Percentiles rank a stretch among this genome's conserved stretches.
phyloP scores from a whole-genome alignment of 2,113 vertebrate genomes.

The Phaethon lepturus region DNA sequence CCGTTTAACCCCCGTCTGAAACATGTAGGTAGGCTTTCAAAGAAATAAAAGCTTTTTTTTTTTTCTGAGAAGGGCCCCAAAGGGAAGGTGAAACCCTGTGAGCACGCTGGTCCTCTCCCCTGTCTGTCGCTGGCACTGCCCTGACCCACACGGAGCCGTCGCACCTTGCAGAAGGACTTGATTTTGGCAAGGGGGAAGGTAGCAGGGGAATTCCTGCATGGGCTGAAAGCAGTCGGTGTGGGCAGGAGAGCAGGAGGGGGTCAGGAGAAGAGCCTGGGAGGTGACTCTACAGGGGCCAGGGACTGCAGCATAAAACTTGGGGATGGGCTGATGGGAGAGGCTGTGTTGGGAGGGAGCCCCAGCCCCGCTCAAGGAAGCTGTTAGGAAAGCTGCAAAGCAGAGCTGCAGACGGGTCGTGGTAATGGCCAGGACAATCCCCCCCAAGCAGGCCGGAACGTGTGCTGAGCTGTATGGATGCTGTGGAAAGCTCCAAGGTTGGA shows the following conservation, averaged over 20 bases:
- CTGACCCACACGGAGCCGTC: fast-evolving
- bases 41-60: neutral
- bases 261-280: neutral
- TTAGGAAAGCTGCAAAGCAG: neutral
- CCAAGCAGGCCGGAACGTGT: neutral
- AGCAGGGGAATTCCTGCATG: neutral
- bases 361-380: neutral
- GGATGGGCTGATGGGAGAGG: neutral
- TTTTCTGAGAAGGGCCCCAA: neutral
- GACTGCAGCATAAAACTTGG: fast-evolving
- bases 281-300: neutral
- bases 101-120: neutral
- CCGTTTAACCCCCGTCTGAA: neutral
- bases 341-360: neutral
- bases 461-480: fast-evolving
- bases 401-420: fast-evolving
- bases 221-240: neutral
- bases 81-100: neutral
- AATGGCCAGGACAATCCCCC: neutral
- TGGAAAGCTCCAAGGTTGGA: neutral
- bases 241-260: neutral
- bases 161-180: neutral
- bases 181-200: neutral
- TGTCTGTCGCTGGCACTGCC: neutral
- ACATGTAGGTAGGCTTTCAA: neutral